Evolutionary conservation across 2,888 invertebrate species (phyloP).

Genomic region (Nemurella pictetii): DNA sequence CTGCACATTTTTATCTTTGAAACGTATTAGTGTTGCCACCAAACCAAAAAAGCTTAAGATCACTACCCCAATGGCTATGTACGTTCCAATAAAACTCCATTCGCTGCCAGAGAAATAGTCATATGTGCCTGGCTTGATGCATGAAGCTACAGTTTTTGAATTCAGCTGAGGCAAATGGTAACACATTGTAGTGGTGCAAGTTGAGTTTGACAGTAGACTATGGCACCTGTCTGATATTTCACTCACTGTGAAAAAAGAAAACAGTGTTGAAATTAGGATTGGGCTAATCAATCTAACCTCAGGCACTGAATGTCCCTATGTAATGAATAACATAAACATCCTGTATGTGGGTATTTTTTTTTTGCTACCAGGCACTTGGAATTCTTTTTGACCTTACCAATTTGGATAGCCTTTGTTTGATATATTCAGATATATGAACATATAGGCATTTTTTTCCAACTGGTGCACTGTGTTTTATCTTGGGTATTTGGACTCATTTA

Average conservation of each 20-base stretch:
- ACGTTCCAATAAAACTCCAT: constrained; percentile 54
- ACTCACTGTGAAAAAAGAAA: neutral
- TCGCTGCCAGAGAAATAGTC: constrained; percentile 60
- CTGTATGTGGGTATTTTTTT: too few relatives aligned
- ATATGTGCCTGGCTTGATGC: constrained; percentile 53
- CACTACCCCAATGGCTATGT: constrained; percentile 50
- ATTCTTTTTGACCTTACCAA: too few relatives aligned
- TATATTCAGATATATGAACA: too few relatives aligned
- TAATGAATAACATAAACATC: too few relatives aligned
- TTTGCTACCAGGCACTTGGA: too few relatives aligned
- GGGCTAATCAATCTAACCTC: too few relatives aligned
- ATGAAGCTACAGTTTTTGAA: constrained; percentile 48
- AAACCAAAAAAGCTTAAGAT: constrained; percentile 48
- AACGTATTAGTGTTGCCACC: constrained; percentile 35
- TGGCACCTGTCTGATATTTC: neutral
- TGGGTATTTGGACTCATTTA: too few relatives aligned
- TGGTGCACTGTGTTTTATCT: too few relatives aligned
- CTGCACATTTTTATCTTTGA: constrained; percentile 38
- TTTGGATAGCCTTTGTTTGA: too few relatives aligned
- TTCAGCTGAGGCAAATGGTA: constrained; percentile 50
- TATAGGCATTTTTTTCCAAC: too few relatives aligned
- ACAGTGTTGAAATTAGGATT: too few relatives aligned
- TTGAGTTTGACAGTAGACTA: neutral
- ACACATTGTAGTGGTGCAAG: constrained; percentile 43
- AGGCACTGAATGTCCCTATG: too few relatives aligned